These are phyloP conservation scores for Sphaerophoria taeniata DNA, from an alignment of 2,888 invertebrate species.

Conservation along the genomic window DNA sequence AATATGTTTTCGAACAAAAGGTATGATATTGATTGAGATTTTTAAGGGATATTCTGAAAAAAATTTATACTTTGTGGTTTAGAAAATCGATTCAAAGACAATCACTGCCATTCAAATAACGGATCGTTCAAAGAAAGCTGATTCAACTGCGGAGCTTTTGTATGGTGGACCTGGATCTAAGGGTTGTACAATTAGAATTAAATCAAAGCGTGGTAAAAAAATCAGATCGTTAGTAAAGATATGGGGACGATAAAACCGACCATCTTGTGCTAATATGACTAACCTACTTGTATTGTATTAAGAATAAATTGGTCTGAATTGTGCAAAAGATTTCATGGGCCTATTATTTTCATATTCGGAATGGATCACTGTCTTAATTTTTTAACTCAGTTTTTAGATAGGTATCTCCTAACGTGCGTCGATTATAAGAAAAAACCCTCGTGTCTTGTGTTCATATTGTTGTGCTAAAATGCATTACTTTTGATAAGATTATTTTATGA, in stretches of 20 bases:
- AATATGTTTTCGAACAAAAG: slow-evolving; percentile 22
- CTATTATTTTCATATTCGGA: no score
- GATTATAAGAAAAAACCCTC: no score
- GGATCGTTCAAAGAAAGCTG: slow-evolving; percentile 58
- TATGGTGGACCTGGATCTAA: slow-evolving; percentile 82
- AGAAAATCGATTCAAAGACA: slow-evolving; percentile 3
- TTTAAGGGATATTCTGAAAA: not conserved
- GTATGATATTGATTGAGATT: not conserved
- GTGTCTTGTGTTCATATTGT: no score
- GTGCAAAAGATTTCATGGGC: not conserved
- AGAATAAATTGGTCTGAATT: no score
- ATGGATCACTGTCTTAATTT: no score
- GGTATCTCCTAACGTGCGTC: no score
- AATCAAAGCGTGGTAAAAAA: slow-evolving; percentile 81
- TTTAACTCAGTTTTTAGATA: no score
- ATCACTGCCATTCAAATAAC: slow-evolving; percentile 11
- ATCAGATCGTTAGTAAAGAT: not conserved
- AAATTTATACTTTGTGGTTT: not conserved
- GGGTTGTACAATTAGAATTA: slow-evolving; percentile 81
- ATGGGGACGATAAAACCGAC: slow-evolving; percentile 76
- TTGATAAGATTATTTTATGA: no score
- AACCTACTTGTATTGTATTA: no score
- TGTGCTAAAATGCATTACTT: no score
- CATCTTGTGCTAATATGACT: not conserved
- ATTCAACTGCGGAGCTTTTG: slow-evolving; percentile 80